Evolutionary conservation across 1,140 invertebrate species (phyloP), one percentile per base, ranked within the genome.

Genomic region (Penaeus indicus): DNA sequence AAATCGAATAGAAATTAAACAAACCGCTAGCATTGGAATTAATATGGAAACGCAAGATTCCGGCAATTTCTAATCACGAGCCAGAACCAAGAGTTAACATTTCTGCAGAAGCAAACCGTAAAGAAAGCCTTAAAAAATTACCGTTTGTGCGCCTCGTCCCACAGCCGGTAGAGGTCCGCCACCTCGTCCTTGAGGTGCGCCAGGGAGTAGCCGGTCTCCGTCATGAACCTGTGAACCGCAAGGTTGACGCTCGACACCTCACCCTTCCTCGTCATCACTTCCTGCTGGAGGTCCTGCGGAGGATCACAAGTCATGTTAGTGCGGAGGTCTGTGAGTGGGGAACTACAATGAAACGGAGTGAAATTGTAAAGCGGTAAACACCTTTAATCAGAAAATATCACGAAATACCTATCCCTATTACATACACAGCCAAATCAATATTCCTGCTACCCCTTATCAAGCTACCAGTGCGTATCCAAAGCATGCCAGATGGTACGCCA

Each of bases 131-230:
- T 10, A 27, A 72, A 13, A 38, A 19, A 77, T 95, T 92, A 97
- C 96, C 95, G 95, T 93, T 96, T 94, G 92, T 95, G 94, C 0
- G 95, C 95, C 88, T 96, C 96, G 89, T 97, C 96, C 95, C 96
- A 97, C 38, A 96, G 94, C 47, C 95, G 94, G 90, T 97, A 96
- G 90, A 97, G 93, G 78, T 96, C 95, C 79, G 95, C 94, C 67
- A 97, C 94, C 67, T 96, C 95, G 67, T 95, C 94, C 90, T 92
- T 91, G 8, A 93, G 91, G 25, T 63, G 85, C 27, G 81, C 67
- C 47, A 91, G 84, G 61, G 96, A 96, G 69, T 89, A 89, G 19
- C 90, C 91, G 11, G 91, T 91, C 67, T 92, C 91, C 54, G 91
- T 84, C 19, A 92, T 82, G 80, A 92, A 92, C 47, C 92, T 91